Conservation (phyloP, 30 jellyfish, hydroid and myxozoan genomes). For the Aurelia sp. region DNA sequence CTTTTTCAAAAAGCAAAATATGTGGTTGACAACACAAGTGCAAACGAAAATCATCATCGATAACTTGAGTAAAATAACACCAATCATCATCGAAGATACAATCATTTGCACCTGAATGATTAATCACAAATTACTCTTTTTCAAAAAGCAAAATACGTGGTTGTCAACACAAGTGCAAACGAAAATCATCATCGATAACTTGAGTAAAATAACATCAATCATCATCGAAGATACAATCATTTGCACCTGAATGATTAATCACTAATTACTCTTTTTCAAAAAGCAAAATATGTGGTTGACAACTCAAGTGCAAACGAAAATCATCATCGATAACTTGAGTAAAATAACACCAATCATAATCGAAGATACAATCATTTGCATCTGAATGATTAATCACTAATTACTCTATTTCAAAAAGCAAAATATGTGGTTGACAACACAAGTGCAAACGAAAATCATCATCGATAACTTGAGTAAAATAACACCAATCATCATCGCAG, state of each 20-base stretch:
- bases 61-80: conserved; percentile 51
- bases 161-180: conserved; percentile 16
- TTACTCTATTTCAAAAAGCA: neutral
- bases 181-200: conserved; percentile 36
- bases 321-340: conserved; percentile 42
- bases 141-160: too few relatives aligned
- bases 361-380: conserved; percentile 50
- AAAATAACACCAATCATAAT: conserved; percentile 44
- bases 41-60: conserved; percentile 46
- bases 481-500: conserved; percentile 43
- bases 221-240: conserved; percentile 45
- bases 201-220: conserved; percentile 51
- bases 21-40: neutral
- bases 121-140: neutral
- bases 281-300: too few relatives aligned
- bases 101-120: conserved; percentile 39
- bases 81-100: conserved; percentile 35
- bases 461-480: conserved; percentile 32
- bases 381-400: neutral
- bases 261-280: neutral
- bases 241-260: conserved; percentile 18
- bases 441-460: conserved; percentile 51
- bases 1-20: neutral
- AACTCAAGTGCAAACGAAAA: conserved; percentile 28
- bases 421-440: too few relatives aligned